Evolutionary conservation across 2,113 vertebrate genomes (phyloP).

Genomic region (Aegotheles bennettii): DNA sequence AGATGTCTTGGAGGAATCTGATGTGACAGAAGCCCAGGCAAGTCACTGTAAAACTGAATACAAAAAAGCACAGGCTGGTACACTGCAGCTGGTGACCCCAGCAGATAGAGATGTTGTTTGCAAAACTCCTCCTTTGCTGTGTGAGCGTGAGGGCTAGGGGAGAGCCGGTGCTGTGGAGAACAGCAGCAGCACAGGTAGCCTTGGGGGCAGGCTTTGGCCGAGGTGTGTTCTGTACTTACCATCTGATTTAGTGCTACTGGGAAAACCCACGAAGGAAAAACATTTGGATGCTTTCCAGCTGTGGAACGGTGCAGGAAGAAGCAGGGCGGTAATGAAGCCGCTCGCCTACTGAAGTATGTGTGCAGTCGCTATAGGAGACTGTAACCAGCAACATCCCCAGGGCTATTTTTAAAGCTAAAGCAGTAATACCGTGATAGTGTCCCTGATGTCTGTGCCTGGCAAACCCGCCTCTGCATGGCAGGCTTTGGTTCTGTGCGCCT

Average conservation of each 20-base stretch:
- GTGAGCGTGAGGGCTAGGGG: not conserved
- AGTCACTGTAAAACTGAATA: not conserved
- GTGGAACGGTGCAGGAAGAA: not conserved
- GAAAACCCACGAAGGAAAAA: not conserved
- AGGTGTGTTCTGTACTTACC: not conserved
- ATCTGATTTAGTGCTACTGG: not conserved
- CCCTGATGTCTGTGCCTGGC: not conserved
- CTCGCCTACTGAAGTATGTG: not conserved
- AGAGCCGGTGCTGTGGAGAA: not conserved
- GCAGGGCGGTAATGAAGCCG: not conserved
- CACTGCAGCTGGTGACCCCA: not conserved
- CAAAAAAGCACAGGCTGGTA: not conserved
- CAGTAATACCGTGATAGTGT: not conserved
- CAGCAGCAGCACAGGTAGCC: not conserved
- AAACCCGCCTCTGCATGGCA: not conserved
- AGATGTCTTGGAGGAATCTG: not conserved
- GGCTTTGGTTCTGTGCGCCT: not conserved
- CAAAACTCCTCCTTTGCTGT: not conserved
- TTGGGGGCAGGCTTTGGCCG: not conserved
- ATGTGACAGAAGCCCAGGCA: not conserved
- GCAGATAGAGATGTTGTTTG: not conserved
- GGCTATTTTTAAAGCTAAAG: slow-evolving; percentile 4
- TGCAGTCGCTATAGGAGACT: not conserved
- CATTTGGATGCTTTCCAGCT: not conserved
- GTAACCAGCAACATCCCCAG: not conserved